phyloP scores from a whole-genome alignment of 2,113 vertebrate species.

The Osmerus mordax region DNA sequence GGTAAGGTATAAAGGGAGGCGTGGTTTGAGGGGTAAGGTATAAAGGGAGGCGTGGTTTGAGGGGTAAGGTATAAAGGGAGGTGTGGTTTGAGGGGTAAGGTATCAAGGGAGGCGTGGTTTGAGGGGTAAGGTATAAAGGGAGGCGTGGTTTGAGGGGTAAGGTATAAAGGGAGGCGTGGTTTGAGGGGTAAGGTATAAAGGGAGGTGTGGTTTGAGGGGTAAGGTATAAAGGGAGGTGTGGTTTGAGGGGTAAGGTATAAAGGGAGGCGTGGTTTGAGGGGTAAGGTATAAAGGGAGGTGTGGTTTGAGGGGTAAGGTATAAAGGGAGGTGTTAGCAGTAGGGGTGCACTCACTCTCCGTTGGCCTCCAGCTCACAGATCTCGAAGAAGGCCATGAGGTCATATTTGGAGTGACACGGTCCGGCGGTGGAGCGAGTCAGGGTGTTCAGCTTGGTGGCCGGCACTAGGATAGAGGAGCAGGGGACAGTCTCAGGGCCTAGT shows the following conservation, averaged over 20 bases:
- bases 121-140: not conserved
- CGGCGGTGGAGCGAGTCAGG: conserved; percentile 81
- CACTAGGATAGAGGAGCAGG: conserved; percentile 64
- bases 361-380: conserved; percentile 97
- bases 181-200: not conserved
- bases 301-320: not conserved
- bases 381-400: conserved; percentile 98
- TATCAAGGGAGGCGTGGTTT: not conserved
- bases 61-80: not conserved
- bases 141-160: not conserved
- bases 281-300: not conserved
- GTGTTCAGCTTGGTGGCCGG: conserved; percentile 95
- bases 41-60: not conserved
- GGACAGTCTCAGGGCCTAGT: not conserved
- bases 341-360: conserved; percentile 88
- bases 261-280: not conserved
- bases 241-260: not conserved
- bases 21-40: not conserved
- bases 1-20: not conserved
- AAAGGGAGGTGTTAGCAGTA: not conserved
- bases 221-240: not conserved
- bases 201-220: not conserved
- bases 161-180: not conserved
- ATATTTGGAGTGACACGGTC: conserved; percentile 94
- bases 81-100: not conserved